phyloP scores from a whole-genome alignment of 2,113 vertebrate genomes.

The Hyla sarda region DNA sequence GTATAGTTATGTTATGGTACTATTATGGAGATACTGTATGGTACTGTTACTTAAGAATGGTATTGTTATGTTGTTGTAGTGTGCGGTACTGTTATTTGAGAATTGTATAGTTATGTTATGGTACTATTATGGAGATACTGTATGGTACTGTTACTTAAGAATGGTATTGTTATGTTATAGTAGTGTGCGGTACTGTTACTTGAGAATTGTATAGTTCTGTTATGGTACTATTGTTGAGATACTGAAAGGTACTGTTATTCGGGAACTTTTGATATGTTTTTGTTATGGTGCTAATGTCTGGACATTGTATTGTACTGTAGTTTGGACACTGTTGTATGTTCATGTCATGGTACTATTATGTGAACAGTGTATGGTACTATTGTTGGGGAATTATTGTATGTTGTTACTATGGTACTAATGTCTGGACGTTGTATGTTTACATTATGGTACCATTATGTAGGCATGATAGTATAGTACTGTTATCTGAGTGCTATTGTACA shows the following conservation, averaged over 20 bases:
- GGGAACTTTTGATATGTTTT: no score
- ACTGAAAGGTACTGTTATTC: not conserved
- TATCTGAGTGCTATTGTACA: not conserved
- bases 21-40: not conserved
- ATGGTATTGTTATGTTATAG: not conserved
- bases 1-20: not conserved
- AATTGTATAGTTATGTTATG: not conserved
- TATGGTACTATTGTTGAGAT: not conserved
- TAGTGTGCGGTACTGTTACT: not conserved
- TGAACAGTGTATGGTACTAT: not conserved
- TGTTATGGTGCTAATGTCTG: no score
- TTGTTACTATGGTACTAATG: no score
- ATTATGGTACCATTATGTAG: no score
- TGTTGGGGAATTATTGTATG: no score
- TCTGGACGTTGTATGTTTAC: no score
- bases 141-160: not conserved
- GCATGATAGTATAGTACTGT: no score
- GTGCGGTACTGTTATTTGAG: not conserved
- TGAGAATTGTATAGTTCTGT: not conserved
- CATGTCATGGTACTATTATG: not conserved
- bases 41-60: not conserved
- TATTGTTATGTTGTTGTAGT: not conserved
- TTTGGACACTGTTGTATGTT: not conserved
- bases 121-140: not conserved
- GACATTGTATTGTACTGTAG: no score